Evolutionary conservation across 2,888 invertebrate species (phyloP).

Genomic region (Palloptera scutellata): DNA sequence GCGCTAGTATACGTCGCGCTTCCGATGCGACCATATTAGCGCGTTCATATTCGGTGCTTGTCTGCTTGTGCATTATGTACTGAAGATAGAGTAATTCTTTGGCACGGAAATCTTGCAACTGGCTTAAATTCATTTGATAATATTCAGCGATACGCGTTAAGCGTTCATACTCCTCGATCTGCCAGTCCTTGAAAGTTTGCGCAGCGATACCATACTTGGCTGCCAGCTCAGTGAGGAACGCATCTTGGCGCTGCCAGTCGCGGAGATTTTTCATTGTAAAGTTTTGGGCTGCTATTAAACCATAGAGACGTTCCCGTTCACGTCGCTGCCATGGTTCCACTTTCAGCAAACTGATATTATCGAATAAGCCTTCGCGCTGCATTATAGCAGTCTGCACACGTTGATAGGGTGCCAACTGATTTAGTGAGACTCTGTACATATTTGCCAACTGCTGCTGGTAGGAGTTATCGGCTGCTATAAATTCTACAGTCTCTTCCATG

Average conservation of each 20-base stretch:
- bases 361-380: slow-evolving; percentile 50
- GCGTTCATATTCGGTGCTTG: slow-evolving; percentile 43
- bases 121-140: slow-evolving; percentile 51
- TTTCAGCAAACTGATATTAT: slow-evolving; percentile 47
- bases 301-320: slow-evolving; percentile 59
- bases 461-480: slow-evolving; percentile 47
- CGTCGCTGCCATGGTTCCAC: slow-evolving; percentile 54
- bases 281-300: slow-evolving; percentile 55
- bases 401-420: slow-evolving; percentile 52
- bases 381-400: slow-evolving; percentile 46
- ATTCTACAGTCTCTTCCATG: slow-evolving; percentile 51
- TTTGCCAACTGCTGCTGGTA: slow-evolving; percentile 51
- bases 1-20: slow-evolving; percentile 40
- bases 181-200: slow-evolving; percentile 55
- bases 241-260: slow-evolving; percentile 55
- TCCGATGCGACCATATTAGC: slow-evolving; percentile 49
- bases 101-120: slow-evolving; percentile 56
- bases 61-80: slow-evolving; percentile 52
- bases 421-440: slow-evolving; percentile 47
- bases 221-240: slow-evolving; percentile 45
- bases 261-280: slow-evolving; percentile 49
- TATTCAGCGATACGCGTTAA: slow-evolving; percentile 50
- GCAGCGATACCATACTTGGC: slow-evolving; percentile 46
- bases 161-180: slow-evolving; percentile 53
- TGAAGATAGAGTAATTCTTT: slow-evolving; percentile 52